These are phyloP conservation scores for Priocnemis perturbator DNA, from an alignment of 2,888 invertebrate genomes.

Conservation along the genomic window DNA sequence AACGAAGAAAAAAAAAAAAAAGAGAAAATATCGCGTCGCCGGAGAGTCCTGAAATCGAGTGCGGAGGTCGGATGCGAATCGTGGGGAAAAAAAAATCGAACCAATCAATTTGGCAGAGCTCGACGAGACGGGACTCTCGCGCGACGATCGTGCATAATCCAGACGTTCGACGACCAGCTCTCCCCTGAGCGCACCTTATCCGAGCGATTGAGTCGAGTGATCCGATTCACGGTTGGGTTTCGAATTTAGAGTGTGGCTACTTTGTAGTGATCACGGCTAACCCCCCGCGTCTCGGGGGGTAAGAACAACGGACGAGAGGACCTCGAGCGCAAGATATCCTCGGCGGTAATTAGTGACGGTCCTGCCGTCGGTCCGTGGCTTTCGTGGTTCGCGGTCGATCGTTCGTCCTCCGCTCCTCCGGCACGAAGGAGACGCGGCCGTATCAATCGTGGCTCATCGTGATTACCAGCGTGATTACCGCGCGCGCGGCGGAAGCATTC, in stretches of 20 bases:
- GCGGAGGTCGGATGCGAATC: no score
- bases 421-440: conserved; percentile 15
- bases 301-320: conserved; percentile 18
- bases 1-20: no score
- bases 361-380: neutral
- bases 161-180: no score
- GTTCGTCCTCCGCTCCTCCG: conserved; percentile 38
- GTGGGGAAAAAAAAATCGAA: no score
- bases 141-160: no score
- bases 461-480: conserved; percentile 7
- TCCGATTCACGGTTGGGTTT: conserved; percentile 57
- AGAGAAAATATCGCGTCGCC: no score
- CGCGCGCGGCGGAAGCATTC: no score
- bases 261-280: conserved; percentile 58
- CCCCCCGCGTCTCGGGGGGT: conserved; percentile 24
- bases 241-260: conserved; percentile 73
- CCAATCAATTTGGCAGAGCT: neutral
- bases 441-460: neutral
- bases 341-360: neutral
- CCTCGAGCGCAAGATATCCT: conserved; percentile 32
- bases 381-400: conserved; percentile 33
- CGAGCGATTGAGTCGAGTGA: neutral
- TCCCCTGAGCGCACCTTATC: no score
- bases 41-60: no score
- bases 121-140: no score